Conservation (phyloP, 2,797 vertebrate species). For the Chaunax sp. region DNA sequence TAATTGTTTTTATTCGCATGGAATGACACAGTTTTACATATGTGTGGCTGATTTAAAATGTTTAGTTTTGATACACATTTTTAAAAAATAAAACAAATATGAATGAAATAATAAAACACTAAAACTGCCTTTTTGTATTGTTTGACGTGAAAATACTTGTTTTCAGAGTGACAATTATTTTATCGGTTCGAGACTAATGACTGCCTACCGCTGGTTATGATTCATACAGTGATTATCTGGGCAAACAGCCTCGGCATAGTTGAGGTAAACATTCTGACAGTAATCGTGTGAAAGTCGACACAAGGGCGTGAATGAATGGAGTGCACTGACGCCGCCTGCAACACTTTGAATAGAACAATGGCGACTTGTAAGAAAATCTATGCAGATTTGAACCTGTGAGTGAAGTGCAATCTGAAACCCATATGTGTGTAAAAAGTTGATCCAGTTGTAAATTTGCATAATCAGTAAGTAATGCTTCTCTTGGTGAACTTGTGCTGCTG, state of each 20-base stretch:
- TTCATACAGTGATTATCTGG: not conserved
- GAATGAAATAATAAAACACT: conserved; percentile 2
- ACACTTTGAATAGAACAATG: not conserved
- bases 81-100: conserved; percentile 26
- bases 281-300: conserved; percentile 51
- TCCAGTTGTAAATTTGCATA: conserved; percentile 16
- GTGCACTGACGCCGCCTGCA: not conserved
- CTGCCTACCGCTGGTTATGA: not conserved
- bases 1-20: conserved; percentile 2
- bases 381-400: not conserved
- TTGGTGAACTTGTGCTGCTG: not conserved
- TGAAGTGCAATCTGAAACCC: not conserved
- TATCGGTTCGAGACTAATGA: not conserved
- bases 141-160: not conserved
- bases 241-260: conserved; percentile 15
- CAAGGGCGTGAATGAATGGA: conserved; percentile 49
- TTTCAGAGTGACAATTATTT: not conserved
- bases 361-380: not conserved
- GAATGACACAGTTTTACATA: conserved; percentile 11
- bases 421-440: not conserved
- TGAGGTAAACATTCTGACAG: conserved; percentile 44
- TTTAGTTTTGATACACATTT: conserved; percentile 43
- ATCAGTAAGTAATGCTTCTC: conserved; percentile 21
- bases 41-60: conserved; percentile 28
- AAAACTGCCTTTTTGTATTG: not conserved